Base-by-base conservation (phyloP, 92 coral and sea anemone species). In the Montipora capitata region DNA sequence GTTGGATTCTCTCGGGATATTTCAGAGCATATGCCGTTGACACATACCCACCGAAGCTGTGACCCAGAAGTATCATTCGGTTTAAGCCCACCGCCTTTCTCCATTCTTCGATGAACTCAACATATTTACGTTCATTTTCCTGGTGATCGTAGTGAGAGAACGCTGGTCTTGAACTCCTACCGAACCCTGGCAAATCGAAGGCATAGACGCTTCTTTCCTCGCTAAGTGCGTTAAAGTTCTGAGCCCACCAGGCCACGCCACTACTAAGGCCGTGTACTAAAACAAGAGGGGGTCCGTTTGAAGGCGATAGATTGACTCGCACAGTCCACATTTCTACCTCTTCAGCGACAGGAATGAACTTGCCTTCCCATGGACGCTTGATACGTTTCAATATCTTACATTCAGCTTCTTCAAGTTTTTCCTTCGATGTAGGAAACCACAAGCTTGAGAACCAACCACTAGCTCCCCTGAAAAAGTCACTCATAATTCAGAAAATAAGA, bases 161-260 rank as follows among this genome's bases (percentile, higher is more conserved):
- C 1, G 87, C 89, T 0, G 98, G 98, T 5, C 98, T 85, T 12
- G 99, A 97, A 85, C 98, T 97, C 43, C 99, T 97, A 7, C 98
- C 99, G 86, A 97, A 97, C 3, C 99, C 99, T 3, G 99, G 99
- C 87, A 97, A 81, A 87, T 97, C 99, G 77, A 97, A 87, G 45
- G 98, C 99, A 76, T 96, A 97, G 1, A 97, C 98, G 43, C 96
- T 92, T 27, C 95, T 93, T 56, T 91, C 93, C 64, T 88, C 88
- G 76, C 98, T 94, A 78, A 97, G 80, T 41, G 68, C 84, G 82
- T 88, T 91, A 61, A 90, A 93, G 63, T 92, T 97, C 63, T 96
- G 94, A 10, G 86, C 94, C 95, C 97, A 97, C 94, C 96, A 97
- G 79, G 98, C 96, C 40, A 97, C 94, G 7, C 99, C 99, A 56